Base-by-base conservation (phyloP, 2,113 vertebrate genomes). In the Recurvirostra avosetta region DNA sequence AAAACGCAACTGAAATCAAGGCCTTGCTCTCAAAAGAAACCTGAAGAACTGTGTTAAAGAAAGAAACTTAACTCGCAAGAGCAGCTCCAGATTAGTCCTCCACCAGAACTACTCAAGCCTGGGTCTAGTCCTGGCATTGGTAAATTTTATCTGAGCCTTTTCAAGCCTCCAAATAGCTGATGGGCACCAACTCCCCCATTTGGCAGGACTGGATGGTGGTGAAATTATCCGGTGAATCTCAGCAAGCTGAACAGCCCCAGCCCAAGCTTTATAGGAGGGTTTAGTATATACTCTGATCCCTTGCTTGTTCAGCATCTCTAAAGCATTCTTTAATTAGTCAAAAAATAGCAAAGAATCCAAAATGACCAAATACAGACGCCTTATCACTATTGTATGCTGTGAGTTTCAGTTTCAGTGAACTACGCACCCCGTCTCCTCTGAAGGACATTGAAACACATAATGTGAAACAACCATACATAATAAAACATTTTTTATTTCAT, bases 401-500 rank as follows among this genome's bases (percentile, higher is more conserved):
- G 43, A 90, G 56, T 52, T 75, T 62, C 84, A 87, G 25, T 81
- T 80, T 65, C 86, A 90, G 79, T 41, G 93, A 96, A 71, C 20
- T 52, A 38, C 4, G 18, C 7, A 38, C 15, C 81, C 40, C 50
- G n/a, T 93, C 66, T 89, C 68, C 72, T 92, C 76, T 87, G 91
- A 97, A 96, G 73, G 82, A 90, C 61, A 93, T 4, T 88, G 88
- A 56, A 59, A 85, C n/a, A 15, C 68, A 88, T 93, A 75, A 94
- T 78, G 40, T 40, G 81, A 96, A 90, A 74, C n/a, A 90, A 80
- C 65, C 49, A 72, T 20, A 50, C 47, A 43, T 59, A 96, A 95
- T 96, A 91, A 65, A 94, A 47, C 53, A 78, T 34, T 45, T 96
- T 96, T 93, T 88, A 96, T 96, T 93, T 87, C 93, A 10, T 61